A percentile compares a stretch with the other conserved stretches of the same genome.
Conservation (phyloP, 2,113 vertebrate genomes). For the Tautogolabrus adspersus region DNA sequence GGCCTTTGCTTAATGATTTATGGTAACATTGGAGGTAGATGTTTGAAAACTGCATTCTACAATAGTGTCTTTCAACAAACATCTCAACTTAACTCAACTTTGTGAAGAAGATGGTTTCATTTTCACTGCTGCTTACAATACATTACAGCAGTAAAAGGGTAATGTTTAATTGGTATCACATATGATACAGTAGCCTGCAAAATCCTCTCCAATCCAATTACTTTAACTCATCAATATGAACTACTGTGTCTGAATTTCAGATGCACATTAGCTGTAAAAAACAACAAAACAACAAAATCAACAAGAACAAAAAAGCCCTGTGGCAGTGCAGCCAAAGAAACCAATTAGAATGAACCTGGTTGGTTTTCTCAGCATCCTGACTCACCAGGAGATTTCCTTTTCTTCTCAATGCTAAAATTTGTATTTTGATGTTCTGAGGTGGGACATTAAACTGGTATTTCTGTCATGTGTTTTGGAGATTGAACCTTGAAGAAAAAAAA, state of each 20-base stretch:
- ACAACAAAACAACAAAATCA: neutral
- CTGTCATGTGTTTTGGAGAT: conserved; percentile 38
- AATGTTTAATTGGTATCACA: conserved; percentile 13
- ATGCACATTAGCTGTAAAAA: conserved; percentile 29
- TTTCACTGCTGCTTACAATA: conserved; percentile 37
- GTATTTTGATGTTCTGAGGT: conserved; percentile 5
- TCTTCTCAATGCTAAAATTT: neutral
- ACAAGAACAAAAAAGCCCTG: conserved; percentile 12
- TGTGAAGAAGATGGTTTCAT: conserved; percentile 22
- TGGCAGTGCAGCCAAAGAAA: conserved; percentile 46
- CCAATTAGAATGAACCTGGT: conserved; percentile 22
- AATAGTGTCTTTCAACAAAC: conserved; percentile 43
- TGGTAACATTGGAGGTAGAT: conserved; percentile 39
- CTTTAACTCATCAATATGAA: conserved; percentile 5
- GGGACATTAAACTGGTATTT: conserved; percentile 17
- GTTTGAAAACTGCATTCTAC: conserved; percentile 15
- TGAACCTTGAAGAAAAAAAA: conserved; percentile 5
- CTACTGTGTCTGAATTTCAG: conserved; percentile 1
- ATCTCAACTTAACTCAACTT: neutral
- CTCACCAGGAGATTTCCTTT: conserved; percentile 26
- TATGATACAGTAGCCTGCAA: neutral
- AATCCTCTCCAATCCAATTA: conserved; percentile 10
- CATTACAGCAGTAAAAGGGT: neutral
- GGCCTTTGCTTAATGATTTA: conserved; percentile 58
- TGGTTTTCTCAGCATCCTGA: conserved; percentile 38